Conservation (phyloP, 2,113 vertebrate species). For the Centropus bengalensis region DNA sequence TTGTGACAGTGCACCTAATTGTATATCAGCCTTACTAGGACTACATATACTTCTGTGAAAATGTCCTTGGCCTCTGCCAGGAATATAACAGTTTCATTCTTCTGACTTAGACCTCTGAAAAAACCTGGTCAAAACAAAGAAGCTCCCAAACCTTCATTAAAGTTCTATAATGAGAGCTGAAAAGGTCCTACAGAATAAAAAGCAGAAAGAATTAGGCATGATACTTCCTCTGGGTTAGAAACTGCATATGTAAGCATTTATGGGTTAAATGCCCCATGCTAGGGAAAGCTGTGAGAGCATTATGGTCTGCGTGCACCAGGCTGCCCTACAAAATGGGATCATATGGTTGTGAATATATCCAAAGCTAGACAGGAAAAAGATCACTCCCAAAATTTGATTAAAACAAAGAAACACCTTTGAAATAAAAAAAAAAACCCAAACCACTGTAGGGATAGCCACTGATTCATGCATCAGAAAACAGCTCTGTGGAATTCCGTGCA, state of each 20-base stretch:
- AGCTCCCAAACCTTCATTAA: neutral
- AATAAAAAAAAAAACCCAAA: neutral
- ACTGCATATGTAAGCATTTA: accelerated
- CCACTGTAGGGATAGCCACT: neutral
- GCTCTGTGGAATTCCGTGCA: neutral
- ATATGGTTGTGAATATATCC: neutral
- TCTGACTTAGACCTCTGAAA: neutral
- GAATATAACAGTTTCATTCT: neutral
- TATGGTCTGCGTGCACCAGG: neutral
- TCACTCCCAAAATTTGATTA: neutral
- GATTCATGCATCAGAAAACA: neutral
- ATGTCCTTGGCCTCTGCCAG: neutral
- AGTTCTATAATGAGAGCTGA: neutral
- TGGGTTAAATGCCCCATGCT: neutral
- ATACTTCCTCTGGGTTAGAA: neutral
- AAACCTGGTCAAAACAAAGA: neutral
- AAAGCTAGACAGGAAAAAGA: neutral
- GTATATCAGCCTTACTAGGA: neutral
- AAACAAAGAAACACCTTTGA: neutral
- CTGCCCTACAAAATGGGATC: accelerated
- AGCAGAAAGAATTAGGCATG: neutral
- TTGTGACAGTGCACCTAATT: neutral
- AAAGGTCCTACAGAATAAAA: neutral
- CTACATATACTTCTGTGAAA: neutral
- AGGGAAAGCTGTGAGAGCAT: neutral